Evolutionary conservation across 2,113 vertebrate genomes (phyloP).

Genomic region (Sclerurus mexicanus): DNA sequence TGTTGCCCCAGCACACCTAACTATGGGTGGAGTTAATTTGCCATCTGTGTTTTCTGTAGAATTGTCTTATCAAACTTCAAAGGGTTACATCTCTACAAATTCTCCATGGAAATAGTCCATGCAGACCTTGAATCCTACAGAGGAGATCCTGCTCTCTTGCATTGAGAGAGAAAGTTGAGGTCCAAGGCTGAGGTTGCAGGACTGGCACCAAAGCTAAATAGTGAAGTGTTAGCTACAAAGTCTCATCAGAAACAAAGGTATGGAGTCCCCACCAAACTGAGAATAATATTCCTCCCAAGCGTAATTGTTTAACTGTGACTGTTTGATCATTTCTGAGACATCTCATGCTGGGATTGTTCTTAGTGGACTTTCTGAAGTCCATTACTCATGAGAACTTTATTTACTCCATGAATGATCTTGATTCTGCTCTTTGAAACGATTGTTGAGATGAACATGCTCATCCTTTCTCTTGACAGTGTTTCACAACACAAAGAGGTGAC

Average conservation of each 20-base stretch:
- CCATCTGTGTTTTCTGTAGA: not conserved
- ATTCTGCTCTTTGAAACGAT: not conserved
- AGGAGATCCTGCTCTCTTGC: not conserved
- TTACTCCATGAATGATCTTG: not conserved
- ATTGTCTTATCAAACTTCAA: not conserved
- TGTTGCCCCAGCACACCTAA: not conserved
- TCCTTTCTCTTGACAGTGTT: not conserved
- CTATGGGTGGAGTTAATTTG: not conserved
- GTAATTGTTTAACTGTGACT: not conserved
- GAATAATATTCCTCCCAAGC: not conserved
- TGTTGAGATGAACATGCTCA: not conserved
- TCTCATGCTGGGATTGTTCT: not conserved
- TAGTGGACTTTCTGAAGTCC: not conserved
- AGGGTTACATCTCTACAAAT: not conserved
- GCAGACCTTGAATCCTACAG: not conserved
- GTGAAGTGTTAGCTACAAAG: not conserved
- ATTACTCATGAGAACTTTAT: not conserved
- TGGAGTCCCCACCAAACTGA: not conserved
- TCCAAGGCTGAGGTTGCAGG: not conserved
- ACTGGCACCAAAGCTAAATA: not conserved
- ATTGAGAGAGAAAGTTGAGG: not conserved
- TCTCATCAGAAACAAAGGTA: fast-evolving
- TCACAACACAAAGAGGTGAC: not conserved
- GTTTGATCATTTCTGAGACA: not conserved
- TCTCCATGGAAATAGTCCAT: not conserved